Base-by-base conservation (phyloP, 1,140 invertebrate genomes). In the Ooceraea biroi region DNA sequence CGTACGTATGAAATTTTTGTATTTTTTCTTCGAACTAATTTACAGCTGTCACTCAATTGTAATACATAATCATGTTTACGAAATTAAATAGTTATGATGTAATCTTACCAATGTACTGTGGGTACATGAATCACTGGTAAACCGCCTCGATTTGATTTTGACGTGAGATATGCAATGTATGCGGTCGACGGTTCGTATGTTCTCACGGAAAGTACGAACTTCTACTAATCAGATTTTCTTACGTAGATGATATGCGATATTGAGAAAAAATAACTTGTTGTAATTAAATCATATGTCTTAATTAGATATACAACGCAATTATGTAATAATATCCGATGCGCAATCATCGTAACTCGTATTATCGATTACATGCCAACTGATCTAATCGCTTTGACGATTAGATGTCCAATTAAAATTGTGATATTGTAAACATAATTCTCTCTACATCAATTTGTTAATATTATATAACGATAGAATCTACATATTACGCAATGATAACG, bases 41-140 rank as follows among this genome's bases (percentile, higher is more conserved):
- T 57, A 55, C 7, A 7, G 22, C 41, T 30, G 60, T 27, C n/a
- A 12, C n/a, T 41, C 14, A 36, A 66, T 84, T 12, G 36, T 69
- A 73, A 86, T 44, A 48, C 36, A 72, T 50, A 61, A 36, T 5
- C 12, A 14, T 46, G 68, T 30, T 80, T 46, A 46, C 57, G 36
- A 80, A 80, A 84, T 80, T 76, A 66, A 84, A 80, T 84, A 87
- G 78, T 57, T 52, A 44, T 87, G 80, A 88, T 66, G 84, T 69
- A 85, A 84, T 74, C 46, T 66, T 3, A 27, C 55, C 60, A 78
- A 69, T 69, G 65, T 48, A 46, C 41, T 14, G 1, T 60, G 48
- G 12, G 12, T 82, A 61, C 48, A 66, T 58, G 58, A 44, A 87
- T 85, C 78, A 72, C n/a, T 5, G 61, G 27, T 12, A 41, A 68